phyloP scores from a whole-genome alignment of 2,888 invertebrate species.

The Drosophila merina region DNA sequence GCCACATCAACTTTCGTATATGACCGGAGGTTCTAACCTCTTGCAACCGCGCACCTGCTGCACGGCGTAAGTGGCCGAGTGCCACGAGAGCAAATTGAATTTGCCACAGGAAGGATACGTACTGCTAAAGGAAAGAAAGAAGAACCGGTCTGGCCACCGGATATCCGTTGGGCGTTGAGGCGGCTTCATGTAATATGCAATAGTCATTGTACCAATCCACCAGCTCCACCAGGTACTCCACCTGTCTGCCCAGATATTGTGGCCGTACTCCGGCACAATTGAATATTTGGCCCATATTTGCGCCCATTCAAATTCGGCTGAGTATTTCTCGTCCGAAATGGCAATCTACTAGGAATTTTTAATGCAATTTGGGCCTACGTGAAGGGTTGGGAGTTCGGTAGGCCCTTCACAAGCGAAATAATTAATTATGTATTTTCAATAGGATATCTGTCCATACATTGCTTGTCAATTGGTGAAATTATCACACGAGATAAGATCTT shows the following conservation, averaged over 20 bases:
- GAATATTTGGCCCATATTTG: conserved; percentile 45
- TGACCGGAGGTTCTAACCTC: conserved; percentile 21
- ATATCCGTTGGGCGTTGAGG: conserved; percentile 62
- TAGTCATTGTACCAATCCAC: conserved; percentile 34
- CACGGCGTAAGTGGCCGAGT: conserved; percentile 34
- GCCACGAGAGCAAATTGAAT: conserved; percentile 46
- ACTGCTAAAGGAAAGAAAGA: conserved; percentile 3
- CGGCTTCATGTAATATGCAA: conserved; percentile 64
- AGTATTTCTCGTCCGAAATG: conserved; percentile 20
- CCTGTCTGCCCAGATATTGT: conserved; percentile 8
- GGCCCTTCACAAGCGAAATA: not conserved
- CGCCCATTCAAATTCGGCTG: conserved; percentile 39
- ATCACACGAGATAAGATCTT: no score
- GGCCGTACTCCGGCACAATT: conserved; percentile 49
- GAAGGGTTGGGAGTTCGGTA: not conserved
- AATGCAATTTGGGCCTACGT: conserved; percentile 59
- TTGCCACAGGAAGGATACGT: conserved; percentile 27
- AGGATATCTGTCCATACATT: no score
- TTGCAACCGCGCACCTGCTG: conserved; percentile 38
- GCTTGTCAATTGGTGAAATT: no score
- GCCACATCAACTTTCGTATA: conserved; percentile 28
- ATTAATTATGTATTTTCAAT: not conserved
- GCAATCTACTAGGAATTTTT: conserved; percentile 51
- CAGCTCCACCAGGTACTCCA: conserved; percentile 1
- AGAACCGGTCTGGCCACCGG: conserved; percentile 37